Conservation (phyloP, 1,140 invertebrate species). For the Vollenhovia emeryi region DNA sequence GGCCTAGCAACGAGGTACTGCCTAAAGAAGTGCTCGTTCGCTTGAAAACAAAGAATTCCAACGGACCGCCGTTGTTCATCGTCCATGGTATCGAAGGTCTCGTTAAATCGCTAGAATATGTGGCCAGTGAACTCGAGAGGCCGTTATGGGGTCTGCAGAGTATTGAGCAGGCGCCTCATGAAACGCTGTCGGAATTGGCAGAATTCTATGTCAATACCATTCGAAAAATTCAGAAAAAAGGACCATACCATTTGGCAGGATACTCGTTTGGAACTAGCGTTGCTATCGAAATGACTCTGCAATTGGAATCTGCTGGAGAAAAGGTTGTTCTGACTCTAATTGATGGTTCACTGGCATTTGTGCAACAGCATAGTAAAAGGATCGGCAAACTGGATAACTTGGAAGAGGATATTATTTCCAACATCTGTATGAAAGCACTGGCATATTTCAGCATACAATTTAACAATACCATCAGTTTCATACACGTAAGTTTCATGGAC, state of each 20-base stretch:
- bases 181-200: constrained; percentile 91
- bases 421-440: constrained; percentile 86
- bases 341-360: constrained; percentile 96
- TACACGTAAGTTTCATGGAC: constrained; percentile 86
- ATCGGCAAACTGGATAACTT: constrained; percentile 84
- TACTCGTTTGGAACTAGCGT: constrained; percentile 98
- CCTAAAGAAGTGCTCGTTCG: constrained; percentile 88
- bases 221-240: constrained; percentile 90
- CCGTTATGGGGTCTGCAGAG: constrained; percentile 97
- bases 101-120: constrained; percentile 88
- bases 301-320: constrained; percentile 90
- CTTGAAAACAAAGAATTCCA: constrained; percentile 86
- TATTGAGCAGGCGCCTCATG: constrained; percentile 90
- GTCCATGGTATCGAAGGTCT: constrained; percentile 97
- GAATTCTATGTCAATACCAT: constrained; percentile 93
- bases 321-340: constrained; percentile 91
- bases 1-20: constrained; percentile 84
- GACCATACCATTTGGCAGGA: constrained; percentile 95
- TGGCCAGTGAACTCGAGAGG: constrained; percentile 90
- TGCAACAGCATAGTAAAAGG: constrained; percentile 91
- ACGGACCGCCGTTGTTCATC: constrained; percentile 88
- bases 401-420: constrained; percentile 64
- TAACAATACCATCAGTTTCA: constrained; percentile 89
- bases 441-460: constrained; percentile 94
- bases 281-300: constrained; percentile 96